Base-by-base conservation (phyloP, 2,113 vertebrate genomes). In the Lycocorax pyrrhopterus region DNA sequence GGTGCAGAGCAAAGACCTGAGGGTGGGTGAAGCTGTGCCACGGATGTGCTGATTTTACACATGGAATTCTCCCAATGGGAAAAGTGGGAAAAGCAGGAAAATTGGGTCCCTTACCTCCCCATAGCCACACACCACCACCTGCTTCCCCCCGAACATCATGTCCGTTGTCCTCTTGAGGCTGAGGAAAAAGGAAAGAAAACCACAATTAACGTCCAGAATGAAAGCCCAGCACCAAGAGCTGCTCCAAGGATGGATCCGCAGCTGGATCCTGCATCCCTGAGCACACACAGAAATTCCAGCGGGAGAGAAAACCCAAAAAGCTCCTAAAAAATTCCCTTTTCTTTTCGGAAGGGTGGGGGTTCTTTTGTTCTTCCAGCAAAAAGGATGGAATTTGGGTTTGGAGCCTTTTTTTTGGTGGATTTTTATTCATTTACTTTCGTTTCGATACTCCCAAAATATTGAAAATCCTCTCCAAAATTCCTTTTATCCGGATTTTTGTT, bases 111-210 rank as follows among this genome's bases (percentile, higher is more conserved):
- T 98, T 95, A 99, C 99, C 99, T 99, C 99, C 96, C 99, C 99
- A 17, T 99, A 99, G 95, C 99, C 99, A 95, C 99, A 99, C 72
- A 99, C 99, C 81, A 99, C 99, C n/a, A 99, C 99, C 91, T 99
- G 99, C 94, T 99, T 99, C 53, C 99, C 99, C 83, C 99, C 99
- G 56, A 99, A 99, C 99, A 99, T 99, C 98, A 99, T 99, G 87
- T 99, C 99, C 9, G 99, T 99, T 44, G 99, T 99, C 88, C 99
- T 99, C 97, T 99, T 99, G 60, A 99, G 97, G 75, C 99, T 99
- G 91, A 25, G 68, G 71, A 39, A 29, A 69, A 30, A 46, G 33
- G 5, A 1, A 26, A 60, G 13, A 20, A 46, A 37, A 3, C 21
- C 29, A 4, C 10, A 49, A 17, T 32, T 18, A 43, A 56, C 15